Evolutionary conservation across 30 jellyfish, hydroid and myxozoan genomes (phyloP).

Genomic region (Euphysa ruthae): DNA sequence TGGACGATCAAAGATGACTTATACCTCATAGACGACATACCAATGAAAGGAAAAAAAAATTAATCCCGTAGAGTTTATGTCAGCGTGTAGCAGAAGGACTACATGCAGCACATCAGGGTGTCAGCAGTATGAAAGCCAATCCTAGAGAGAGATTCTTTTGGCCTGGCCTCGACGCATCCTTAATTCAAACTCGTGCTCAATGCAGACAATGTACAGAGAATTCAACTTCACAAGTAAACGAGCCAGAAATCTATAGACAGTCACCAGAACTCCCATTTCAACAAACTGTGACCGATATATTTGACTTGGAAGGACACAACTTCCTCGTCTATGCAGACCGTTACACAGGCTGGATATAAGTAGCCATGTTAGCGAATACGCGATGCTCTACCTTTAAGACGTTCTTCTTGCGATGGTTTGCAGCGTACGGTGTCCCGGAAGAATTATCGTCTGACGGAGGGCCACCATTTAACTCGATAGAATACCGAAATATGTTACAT

Average conservation of each 20-base stretch:
- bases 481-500: background rate
- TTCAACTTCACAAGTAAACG: slow-evolving; percentile 12
- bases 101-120: slow-evolving; percentile 41
- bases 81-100: too few species aligned
- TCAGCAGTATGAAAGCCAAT: background rate
- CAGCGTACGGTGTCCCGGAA: background rate
- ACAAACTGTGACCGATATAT: too few species aligned
- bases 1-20: too few species aligned
- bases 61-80: too few species aligned
- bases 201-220: slow-evolving; percentile 19
- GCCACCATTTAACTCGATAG: background rate
- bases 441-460: background rate
- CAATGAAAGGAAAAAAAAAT: too few species aligned
- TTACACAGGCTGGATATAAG: background rate
- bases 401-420: too few species aligned
- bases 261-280: too few species aligned
- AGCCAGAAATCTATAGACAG: background rate
- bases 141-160: slow-evolving; percentile 28
- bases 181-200: slow-evolving; percentile 4
- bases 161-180: slow-evolving; percentile 42
- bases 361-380: too few species aligned
- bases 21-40: too few species aligned
- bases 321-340: too few species aligned
- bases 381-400: too few species aligned
- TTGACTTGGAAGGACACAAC: too few species aligned